Evolutionary conservation across 1,140 invertebrate species (phyloP), one percentile per base, ranked within the genome.

Genomic region (Antheraea pernyi): DNA sequence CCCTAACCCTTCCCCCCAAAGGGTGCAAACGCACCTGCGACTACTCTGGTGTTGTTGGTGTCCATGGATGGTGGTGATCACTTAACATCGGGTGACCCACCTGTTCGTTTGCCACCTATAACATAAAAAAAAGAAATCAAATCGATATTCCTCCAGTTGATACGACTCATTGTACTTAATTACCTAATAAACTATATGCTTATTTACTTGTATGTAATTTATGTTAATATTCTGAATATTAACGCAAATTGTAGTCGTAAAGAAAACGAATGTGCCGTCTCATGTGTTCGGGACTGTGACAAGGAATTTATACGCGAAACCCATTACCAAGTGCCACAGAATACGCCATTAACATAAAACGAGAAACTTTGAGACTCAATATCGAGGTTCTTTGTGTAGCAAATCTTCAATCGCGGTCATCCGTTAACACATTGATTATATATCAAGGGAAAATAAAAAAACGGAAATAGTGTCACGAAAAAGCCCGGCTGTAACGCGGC

Each of bases 351-450:
- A 91, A 89, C 85, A 89, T 91, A 82, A 91, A 89, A 88, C 37
- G 82, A 83, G 85, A 89, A 60, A 89, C 85, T 89, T 89, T 84
- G 83, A 88, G 89, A 89, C 87, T 89, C 85, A 91, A 91, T 90
- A 89, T 91, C 85, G 83, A 82, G 88, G 85, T 86, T 87, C 91
- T 88, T 91, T 91, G 87, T 91, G 84, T 88, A 75, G 88, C 83
- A 91, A 91, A 90, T 91, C 85, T 85, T 83, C 80, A 79, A 77
- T 71, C 83, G 80, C 80, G 84, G 86, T 83, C 88, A 85, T 86
- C 88, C 87, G 87, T 92, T 89, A 90, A 89, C 88, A 89, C 85
- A 92, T 92, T 91, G 88, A 92, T 91, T 92, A 92, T 92, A 91
- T 84, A 91, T 91, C 88, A 90, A 86, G 85, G 90, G 86, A 61